Evolutionary conservation across 2,113 vertebrate genomes (phyloP), one percentile per base, ranked within the genome.

Genomic region (Phrynosoma platyrhinos): DNA sequence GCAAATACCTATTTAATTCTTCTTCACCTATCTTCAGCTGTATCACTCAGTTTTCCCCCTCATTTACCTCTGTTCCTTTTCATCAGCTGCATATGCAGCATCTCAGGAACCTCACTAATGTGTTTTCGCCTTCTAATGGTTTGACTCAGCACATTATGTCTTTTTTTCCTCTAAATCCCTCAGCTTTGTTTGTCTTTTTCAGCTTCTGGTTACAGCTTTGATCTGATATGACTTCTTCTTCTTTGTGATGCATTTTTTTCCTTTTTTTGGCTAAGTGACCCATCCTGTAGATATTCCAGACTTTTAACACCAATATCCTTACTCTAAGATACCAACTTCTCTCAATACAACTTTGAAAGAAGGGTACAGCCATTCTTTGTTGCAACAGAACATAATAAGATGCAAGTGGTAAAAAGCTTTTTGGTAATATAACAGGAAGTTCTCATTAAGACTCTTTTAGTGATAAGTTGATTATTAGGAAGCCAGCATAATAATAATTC

Each of bases 391-490:
- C 96, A 96, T 91, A 92, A 94, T 95, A 95, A 97, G 96, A 97
- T 97, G 96, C 97, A 97, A 96, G 96, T 93, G 91, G 93, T 96
- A 96, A 96, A 97, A 94, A 94, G 94, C 95, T 93, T 94, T 94
- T 95, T 96, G 95, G 91, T 93, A 93, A 95, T 93, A 83, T 86
- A 96, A 88, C 96, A 97, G 97, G 93, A 94, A 84, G 64, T 93
- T 95, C 94, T 94, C 92, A 95, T 95, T 91, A 89, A 93, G 94
- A 94, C 93, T 96, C 94, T 90, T 36, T 88, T 94, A 93, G 92
- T 97, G 96, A 96, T 95, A 94, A 96, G 83, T 88, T 94, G 94
- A 93, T 93, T 94, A 96, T 95, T 94, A 95, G 95, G 93, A 95
- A 94, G 91, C 89, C 81, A 91, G 89, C n/a, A 72, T 97, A 96